Conservation (phyloP, 2,888 invertebrate genomes). For the Synergus umbraculus region DNA sequence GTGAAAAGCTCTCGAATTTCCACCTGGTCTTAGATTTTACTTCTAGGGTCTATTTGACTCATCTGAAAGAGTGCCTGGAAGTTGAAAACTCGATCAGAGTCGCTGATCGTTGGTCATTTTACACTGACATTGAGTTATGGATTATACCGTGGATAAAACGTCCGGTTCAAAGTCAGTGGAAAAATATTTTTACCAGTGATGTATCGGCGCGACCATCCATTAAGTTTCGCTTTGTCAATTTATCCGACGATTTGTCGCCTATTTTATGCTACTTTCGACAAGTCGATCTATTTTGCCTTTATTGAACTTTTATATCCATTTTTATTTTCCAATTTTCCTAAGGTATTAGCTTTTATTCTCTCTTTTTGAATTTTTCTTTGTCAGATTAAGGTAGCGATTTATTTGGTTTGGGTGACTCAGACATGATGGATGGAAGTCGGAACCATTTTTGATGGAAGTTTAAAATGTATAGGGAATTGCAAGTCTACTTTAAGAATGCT, state of each 20-base stretch:
- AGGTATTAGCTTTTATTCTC: background rate
- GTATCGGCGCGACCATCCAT: slow-evolving; percentile 30
- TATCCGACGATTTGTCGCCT: slow-evolving; percentile 32
- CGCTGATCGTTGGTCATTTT: slow-evolving; percentile 10
- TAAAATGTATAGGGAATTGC: background rate
- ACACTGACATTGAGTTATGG: slow-evolving; percentile 31
- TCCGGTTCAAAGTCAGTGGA: slow-evolving; percentile 13
- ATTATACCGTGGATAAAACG: background rate
- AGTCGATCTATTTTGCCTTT: slow-evolving; percentile 25
- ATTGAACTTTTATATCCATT: slow-evolving; percentile 19
- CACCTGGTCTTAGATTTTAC: background rate
- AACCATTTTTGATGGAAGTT: background rate
- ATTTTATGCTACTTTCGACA: slow-evolving; percentile 35
- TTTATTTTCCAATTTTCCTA: slow-evolving; percentile 8
- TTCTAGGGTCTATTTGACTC: background rate
- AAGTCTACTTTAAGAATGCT: background rate
- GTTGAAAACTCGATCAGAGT: background rate
- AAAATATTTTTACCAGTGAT: slow-evolving; percentile 12
- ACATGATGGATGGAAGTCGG: slow-evolving; percentile 23
- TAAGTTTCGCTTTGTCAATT: slow-evolving; percentile 29
- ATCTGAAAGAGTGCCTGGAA: background rate
- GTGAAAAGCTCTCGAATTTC: background rate
- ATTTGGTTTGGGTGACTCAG: slow-evolving; percentile 4
- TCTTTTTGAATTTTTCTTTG: background rate
- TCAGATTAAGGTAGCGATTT: slow-evolving; percentile 21